A percentile compares a stretch with the other conserved stretches of the same genome.
phyloP scores from a whole-genome alignment of 2,797 vertebrate species.

The Steatocranus sp. region DNA sequence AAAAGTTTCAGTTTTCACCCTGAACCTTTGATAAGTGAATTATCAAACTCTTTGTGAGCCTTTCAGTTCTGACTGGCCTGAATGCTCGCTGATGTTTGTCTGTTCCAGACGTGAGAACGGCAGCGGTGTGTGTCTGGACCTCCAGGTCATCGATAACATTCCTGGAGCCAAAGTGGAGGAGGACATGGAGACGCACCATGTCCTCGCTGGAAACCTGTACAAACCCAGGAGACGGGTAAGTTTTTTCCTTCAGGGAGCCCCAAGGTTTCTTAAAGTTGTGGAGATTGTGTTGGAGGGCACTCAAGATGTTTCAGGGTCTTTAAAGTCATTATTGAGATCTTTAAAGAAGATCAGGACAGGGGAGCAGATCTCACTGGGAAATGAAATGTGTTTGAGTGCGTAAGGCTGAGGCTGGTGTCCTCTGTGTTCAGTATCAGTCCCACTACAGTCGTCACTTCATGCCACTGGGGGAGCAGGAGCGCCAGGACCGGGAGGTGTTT shows the following conservation, averaged over 20 bases:
- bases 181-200: conserved; percentile 88
- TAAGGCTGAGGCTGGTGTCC: accelerated
- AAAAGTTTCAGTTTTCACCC: background rate
- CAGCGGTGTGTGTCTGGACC: conserved; percentile 91
- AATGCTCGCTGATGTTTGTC: background rate
- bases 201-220: conserved; percentile 91
- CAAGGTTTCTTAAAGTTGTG: background rate
- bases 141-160: conserved; percentile 92
- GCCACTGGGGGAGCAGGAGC: conserved; percentile 85
- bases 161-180: conserved; percentile 89
- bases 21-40: background rate
- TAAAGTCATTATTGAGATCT: background rate
- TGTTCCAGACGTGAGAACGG: conserved; percentile 87
- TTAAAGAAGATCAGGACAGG: accelerated
- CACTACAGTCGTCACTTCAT: conserved; percentile 97
- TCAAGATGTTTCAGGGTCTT: background rate
- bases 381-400: background rate
- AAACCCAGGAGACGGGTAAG: conserved; percentile 87
- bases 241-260: accelerated
- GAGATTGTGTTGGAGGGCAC: accelerated
- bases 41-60: background rate
- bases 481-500: conserved; percentile 93
- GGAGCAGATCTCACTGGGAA: background rate
- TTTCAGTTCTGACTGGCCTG: background rate
- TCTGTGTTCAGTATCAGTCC: conserved; percentile 82